These are phyloP conservation scores for Eupsittula cactorum DNA, from an alignment of 2,113 vertebrate species.

Conservation along the genomic window DNA sequence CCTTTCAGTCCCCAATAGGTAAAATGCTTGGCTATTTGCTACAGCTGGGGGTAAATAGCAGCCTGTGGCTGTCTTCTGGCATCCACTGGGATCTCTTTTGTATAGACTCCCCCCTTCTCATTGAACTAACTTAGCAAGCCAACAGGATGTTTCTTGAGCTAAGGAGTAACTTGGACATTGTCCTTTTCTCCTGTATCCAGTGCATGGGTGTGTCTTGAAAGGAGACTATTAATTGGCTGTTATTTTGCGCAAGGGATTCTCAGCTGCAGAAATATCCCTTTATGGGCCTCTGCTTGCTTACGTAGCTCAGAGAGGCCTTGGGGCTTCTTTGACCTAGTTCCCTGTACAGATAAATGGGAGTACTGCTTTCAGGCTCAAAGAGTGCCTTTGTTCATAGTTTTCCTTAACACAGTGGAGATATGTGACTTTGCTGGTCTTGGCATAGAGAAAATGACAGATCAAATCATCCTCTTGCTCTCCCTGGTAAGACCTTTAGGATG, in stretches of 20 bases:
- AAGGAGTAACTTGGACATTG: neutral
- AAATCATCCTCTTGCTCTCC: neutral
- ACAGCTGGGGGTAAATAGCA: neutral
- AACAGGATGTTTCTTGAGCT: conserved; percentile 2
- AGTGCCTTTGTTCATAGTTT: conserved; percentile 25
- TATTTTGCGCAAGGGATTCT: neutral
- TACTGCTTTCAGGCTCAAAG: neutral
- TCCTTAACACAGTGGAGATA: neutral
- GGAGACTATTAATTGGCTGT: neutral
- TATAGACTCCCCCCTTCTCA: neutral
- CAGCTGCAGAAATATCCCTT: conserved; percentile 8
- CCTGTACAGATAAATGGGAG: neutral
- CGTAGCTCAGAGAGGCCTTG: conserved; percentile 8
- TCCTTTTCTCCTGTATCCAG: neutral
- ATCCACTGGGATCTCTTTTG: conserved; percentile 5
- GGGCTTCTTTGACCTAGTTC: conserved; percentile 51
- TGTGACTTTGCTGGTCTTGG: neutral
- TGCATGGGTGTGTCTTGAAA: conserved; percentile 6
- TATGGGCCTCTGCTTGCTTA: neutral
- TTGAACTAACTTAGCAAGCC: neutral
- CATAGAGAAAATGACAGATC: neutral
- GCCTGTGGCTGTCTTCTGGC: neutral
- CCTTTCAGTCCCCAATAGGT: neutral
- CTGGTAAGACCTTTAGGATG: neutral
- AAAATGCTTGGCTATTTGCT: neutral